These are phyloP conservation scores for Crambe crambe DNA, from an alignment of 37 sponge, comb jelly and placozoan species.

Conservation along the genomic window DNA sequence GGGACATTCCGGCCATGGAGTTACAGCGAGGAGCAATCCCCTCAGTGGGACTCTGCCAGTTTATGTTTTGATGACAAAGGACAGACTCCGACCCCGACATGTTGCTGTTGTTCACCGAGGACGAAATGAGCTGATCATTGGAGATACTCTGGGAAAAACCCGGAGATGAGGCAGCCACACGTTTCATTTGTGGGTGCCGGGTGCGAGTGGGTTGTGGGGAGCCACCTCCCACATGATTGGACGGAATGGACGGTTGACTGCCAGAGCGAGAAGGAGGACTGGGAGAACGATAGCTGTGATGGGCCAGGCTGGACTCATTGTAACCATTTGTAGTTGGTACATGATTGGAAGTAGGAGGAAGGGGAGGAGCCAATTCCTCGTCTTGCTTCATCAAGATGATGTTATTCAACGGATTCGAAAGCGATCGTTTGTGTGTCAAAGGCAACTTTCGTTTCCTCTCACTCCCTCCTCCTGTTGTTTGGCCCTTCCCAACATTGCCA, in stretches of 20 bases:
- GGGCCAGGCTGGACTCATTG: not conserved
- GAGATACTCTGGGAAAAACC: slow-evolving; percentile 38
- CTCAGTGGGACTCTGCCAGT: not conserved
- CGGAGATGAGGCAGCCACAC: slow-evolving; percentile 2
- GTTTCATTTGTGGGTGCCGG: slow-evolving; percentile 33
- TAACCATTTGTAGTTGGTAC: not conserved
- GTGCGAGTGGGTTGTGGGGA: not conserved
- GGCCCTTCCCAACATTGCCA: not conserved
- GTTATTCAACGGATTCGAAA: slow-evolving; percentile 54
- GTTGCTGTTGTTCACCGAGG: not conserved
- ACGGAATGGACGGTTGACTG: slow-evolving; percentile 30
- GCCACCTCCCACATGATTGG: not conserved
- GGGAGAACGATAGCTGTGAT: slow-evolving; percentile 22
- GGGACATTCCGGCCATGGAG: slow-evolving; percentile 12
- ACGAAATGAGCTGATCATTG: not conserved
- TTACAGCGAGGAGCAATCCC: slow-evolving; percentile 6
- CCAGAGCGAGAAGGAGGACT: slow-evolving; percentile 54
- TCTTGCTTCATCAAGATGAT: slow-evolving; percentile 18
- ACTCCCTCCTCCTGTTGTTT: not conserved
- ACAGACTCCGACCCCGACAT: slow-evolving; percentile 10
- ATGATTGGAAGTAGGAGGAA: not conserved
- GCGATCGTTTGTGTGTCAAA: slow-evolving; percentile 40
- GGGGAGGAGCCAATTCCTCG: not conserved
- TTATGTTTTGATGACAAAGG: slow-evolving; percentile 20
- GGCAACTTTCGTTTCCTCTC: not conserved